Percentiles rank a stretch among this genome's conserved stretches.
These are phyloP conservation scores for Lophotriccus pileatus DNA, from an alignment of 2,797 vertebrate species.

Conservation along the genomic window DNA sequence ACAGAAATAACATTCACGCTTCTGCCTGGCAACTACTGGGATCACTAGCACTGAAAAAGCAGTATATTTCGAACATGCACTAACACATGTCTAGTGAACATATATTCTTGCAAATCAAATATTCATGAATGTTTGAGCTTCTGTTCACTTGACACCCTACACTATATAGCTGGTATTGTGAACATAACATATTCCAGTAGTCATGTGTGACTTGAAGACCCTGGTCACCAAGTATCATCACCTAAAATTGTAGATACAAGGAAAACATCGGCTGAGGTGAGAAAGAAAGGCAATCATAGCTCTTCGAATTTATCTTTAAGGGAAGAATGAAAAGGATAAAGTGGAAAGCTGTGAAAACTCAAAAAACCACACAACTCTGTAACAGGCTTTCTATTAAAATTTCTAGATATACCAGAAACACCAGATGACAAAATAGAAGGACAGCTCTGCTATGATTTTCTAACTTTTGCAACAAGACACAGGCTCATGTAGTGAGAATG, in stretches of 20 bases:
- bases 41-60: background rate
- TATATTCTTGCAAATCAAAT: background rate
- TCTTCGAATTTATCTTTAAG: background rate
- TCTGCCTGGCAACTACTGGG: background rate
- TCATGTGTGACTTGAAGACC: background rate
- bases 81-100: background rate
- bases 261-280: background rate
- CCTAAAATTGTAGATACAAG: background rate
- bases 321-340: background rate
- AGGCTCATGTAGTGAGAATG: background rate
- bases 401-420: background rate
- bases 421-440: background rate
- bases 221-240: background rate
- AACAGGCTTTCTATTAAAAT: background rate
- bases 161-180: background rate
- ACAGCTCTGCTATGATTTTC: background rate
- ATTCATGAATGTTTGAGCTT: background rate
- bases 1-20: background rate
- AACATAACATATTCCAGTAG: background rate
- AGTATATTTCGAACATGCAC: background rate
- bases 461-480: background rate
- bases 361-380: background rate
- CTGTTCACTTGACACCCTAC: background rate
- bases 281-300: background rate
- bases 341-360: background rate